Evolutionary conservation across 2,888 invertebrate species (phyloP).

Genomic region (Drosophila tripunctata): DNA sequence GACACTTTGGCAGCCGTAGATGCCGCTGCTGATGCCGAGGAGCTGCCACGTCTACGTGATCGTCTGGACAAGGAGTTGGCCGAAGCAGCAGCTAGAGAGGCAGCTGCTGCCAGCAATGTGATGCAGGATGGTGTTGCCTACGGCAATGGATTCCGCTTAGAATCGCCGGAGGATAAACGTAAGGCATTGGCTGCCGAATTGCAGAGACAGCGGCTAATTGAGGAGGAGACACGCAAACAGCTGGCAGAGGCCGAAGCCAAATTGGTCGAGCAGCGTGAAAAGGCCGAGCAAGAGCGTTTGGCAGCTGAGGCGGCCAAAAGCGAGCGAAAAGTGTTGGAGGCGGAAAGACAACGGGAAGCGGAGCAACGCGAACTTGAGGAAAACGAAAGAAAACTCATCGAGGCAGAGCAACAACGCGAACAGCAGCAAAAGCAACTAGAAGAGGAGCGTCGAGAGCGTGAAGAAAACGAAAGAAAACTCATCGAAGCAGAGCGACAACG

Average conservation of each 20-base stretch:
- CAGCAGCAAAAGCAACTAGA: conserved; percentile 41
- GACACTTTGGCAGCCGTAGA: conserved; percentile 29
- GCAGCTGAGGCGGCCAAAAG: conserved; percentile 52
- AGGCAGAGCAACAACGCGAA: conserved; percentile 36
- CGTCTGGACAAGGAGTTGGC: conserved; percentile 70
- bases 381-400: conserved; percentile 38
- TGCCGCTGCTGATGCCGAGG: conserved; percentile 61
- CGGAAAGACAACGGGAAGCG: conserved; percentile 32
- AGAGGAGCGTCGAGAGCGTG: conserved; percentile 5
- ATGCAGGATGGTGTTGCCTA: conserved; percentile 84
- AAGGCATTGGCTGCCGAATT: conserved; percentile 74
- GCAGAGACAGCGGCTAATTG: conserved; percentile 73
- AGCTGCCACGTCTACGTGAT: conserved; percentile 76
- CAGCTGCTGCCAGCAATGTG: conserved; percentile 61
- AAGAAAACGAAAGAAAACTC: conserved; percentile 37
- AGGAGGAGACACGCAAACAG: conserved; percentile 77
- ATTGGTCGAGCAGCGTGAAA: conserved; percentile 60
- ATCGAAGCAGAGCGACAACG: conserved; percentile 32
- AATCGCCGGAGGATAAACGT: conserved; percentile 63
- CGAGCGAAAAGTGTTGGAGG: not conserved
- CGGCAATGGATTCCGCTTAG: conserved; percentile 81
- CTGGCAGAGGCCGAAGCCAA: conserved; percentile 77
- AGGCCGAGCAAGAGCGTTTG: conserved; percentile 32
- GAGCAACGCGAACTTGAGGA: conserved; percentile 22
- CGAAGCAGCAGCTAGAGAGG: conserved; percentile 68